Percentiles rank a stretch among this genome's conserved stretches.
Conservation (phyloP, 2,797 vertebrate genomes). For the Pseudomugil gertrudae region DNA sequence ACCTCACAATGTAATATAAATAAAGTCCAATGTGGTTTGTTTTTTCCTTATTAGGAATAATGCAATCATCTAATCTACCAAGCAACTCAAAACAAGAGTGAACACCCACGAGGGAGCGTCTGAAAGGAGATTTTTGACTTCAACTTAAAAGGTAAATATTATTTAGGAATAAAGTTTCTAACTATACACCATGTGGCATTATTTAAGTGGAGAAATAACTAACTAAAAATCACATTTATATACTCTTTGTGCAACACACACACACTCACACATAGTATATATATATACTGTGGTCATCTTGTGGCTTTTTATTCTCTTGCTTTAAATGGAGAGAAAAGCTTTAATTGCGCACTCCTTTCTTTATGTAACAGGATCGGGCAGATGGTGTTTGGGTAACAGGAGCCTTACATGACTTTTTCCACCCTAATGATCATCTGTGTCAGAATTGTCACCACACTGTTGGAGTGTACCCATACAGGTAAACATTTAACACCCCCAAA, state of each 20-base stretch:
- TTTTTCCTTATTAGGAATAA: not conserved
- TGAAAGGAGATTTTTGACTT: too few relatives aligned
- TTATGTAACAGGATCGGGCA: slow-evolving; percentile 80
- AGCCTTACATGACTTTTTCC: slow-evolving; percentile 72
- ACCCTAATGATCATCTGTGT: slow-evolving; percentile 37
- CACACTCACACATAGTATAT: too few relatives aligned
- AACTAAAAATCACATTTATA: too few relatives aligned
- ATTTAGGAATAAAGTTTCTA: too few relatives aligned
- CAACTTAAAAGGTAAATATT: too few relatives aligned
- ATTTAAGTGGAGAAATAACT: too few relatives aligned
- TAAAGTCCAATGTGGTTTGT: not conserved
- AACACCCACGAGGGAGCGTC: too few relatives aligned
- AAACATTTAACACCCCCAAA: slow-evolving; percentile 36
- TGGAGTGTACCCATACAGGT: slow-evolving; percentile 30
- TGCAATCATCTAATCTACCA: not conserved
- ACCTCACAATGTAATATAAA: not conserved
- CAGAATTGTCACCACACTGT: slow-evolving; percentile 31
- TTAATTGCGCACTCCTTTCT: slow-evolving; percentile 69
- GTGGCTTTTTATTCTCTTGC: slow-evolving; percentile 11
- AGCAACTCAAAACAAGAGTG: too few relatives aligned
- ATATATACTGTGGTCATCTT: slow-evolving; percentile 9
- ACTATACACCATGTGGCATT: too few relatives aligned
- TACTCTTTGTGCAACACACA: too few relatives aligned
- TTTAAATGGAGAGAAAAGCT: slow-evolving; percentile 40
- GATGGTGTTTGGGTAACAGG: slow-evolving; percentile 76